Base-by-base conservation (phyloP, 2,113 vertebrate species). In the Lepus europaeus region DNA sequence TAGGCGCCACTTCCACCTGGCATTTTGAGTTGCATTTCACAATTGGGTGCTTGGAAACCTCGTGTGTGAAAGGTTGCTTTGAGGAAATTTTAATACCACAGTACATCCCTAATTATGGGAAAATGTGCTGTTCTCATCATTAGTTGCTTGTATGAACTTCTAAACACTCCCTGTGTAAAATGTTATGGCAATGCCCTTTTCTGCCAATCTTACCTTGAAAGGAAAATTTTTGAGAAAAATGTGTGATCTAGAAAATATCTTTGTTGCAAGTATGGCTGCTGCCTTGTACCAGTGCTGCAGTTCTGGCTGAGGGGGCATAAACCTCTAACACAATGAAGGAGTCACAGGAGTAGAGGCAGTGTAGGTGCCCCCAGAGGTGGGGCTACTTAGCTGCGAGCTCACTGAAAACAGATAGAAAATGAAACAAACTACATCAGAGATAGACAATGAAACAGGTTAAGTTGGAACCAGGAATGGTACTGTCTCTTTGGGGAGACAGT, bases 71-170 rank as follows among this genome's bases (percentile, higher is more conserved):
- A 93, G 29, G 73, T 59, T 81, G 63, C 45, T 92, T 96, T 64
- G 91, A 1, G 27, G 61, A 94, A 97, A 95, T 80, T 68, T 33
- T 51, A 95, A 87, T 20, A 0, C 70, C 86, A 39, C 0, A 5
- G 16, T 95, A 97, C 96, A 97, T 96, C 88, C 96, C 93, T 89
- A 93, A 81, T 94, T 91, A 82, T 33, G 59, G 33, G 63, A 82
- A 95, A 95, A 96, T 39, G 17, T 29, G 61, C 4, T 92, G 9
- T 45, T 94, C 63, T 91, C 84, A 95, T 76, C 89, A 89, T 68
- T 66, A 91, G 39, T 45, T 49, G 1, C 0, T 64, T 96, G 77
- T 29, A 72, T 53, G 33, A 68, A 70, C 53, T 97, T 97, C 91
- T 76, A 87, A 95, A 70, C 70, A 69, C 6, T 80, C n/a, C 64